phyloP scores from a whole-genome alignment of 2,888 invertebrate species.

The Eueremaeus valkanovi region DNA sequence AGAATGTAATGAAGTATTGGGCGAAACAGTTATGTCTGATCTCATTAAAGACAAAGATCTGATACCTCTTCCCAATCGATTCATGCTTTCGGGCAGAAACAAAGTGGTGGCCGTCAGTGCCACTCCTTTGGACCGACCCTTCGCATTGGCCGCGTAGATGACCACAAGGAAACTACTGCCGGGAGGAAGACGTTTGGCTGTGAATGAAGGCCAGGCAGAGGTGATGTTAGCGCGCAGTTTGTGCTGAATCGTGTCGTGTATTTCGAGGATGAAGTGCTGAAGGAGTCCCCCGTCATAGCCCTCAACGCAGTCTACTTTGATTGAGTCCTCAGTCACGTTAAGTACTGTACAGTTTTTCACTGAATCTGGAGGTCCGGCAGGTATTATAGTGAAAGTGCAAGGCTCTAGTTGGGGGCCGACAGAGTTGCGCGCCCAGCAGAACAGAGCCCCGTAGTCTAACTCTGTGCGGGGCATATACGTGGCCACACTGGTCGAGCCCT shows the following conservation, averaged over 20 bases:
- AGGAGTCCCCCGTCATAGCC: constrained; percentile 86
- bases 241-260: constrained; percentile 51
- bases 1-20: not conserved
- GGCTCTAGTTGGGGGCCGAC: constrained; percentile 48
- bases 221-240: constrained; percentile 45
- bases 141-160: constrained; percentile 47
- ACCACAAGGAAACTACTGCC: constrained; percentile 46
- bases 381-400: constrained; percentile 48
- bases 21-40: too few relatives aligned
- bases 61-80: constrained; percentile 46
- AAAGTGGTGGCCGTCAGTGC: constrained; percentile 45
- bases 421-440: constrained; percentile 48
- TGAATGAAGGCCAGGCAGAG: constrained; percentile 43
- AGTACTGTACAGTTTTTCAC: constrained; percentile 81
- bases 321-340: constrained; percentile 77
- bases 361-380: constrained; percentile 77
- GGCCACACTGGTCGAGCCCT: constrained; percentile 44
- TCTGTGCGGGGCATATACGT: constrained; percentile 48
- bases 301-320: constrained; percentile 79
- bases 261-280: constrained; percentile 76
- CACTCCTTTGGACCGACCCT: constrained; percentile 47
- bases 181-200: constrained; percentile 44
- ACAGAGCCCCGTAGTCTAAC: constrained; percentile 48
- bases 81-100: constrained; percentile 44
- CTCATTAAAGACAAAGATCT: not conserved